phyloP scores from a whole-genome alignment of 1,140 invertebrate species.

The Bemisia tabaci region DNA sequence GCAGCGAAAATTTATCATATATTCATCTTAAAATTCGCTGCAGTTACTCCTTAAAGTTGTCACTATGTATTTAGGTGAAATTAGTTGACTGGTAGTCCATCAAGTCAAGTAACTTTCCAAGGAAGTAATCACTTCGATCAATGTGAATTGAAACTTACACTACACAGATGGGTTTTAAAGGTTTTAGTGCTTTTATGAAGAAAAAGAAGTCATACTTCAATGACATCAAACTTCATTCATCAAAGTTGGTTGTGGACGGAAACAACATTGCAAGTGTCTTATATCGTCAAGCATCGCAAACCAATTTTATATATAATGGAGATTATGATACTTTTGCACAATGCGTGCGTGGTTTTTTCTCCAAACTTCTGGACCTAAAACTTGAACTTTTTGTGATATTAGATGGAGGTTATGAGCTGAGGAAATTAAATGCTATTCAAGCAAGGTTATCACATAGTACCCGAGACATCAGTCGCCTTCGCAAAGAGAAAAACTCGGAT shows the following conservation, averaged over 20 bases:
- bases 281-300: background rate
- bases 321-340: background rate
- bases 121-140: too few relatives aligned
- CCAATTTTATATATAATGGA: background rate
- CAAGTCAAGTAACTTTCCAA: too few relatives aligned
- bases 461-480: background rate
- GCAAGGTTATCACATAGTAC: background rate
- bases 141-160: too few relatives aligned
- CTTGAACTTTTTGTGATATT: background rate
- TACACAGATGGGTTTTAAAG: background rate
- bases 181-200: background rate
- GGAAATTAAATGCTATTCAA: background rate
- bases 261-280: background rate
- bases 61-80: too few relatives aligned
- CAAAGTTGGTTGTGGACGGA: background rate
- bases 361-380: background rate
- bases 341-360: background rate
- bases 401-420: background rate
- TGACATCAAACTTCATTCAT: background rate
- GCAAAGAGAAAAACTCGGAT: background rate
- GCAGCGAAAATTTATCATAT: too few relatives aligned
- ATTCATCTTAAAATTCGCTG: too few relatives aligned
- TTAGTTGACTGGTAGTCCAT: too few relatives aligned
- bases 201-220: background rate
- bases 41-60: too few relatives aligned